Evolutionary conservation across 1,140 invertebrate genomes (phyloP).

Genomic region (Drosophila miranda): DNA sequence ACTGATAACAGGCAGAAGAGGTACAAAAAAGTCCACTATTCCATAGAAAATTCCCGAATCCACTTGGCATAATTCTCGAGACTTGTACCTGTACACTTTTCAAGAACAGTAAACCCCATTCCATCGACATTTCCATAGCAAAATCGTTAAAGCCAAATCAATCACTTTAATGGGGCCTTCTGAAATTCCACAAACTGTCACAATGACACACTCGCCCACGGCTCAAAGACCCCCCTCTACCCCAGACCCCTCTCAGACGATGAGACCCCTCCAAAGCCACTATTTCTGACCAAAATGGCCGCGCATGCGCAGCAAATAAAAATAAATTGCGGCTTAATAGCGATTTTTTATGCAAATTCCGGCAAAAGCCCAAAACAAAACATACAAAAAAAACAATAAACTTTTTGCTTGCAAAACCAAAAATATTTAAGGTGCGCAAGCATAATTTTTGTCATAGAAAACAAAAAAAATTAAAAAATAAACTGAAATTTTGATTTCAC

Average conservation of each 20-base stretch:
- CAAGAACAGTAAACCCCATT: slow-evolving; percentile 16
- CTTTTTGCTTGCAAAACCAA: slow-evolving; percentile 12
- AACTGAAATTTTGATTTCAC: slow-evolving; percentile 62
- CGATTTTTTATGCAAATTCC: slow-evolving; percentile 73
- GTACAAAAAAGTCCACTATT: too few relatives aligned
- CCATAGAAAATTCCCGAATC: too few relatives aligned
- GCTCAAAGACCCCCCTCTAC: not conserved
- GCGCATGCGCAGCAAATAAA: slow-evolving; percentile 75
- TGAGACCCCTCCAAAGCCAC: not conserved
- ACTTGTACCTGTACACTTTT: not conserved
- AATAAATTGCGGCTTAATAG: slow-evolving; percentile 73
- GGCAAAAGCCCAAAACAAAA: slow-evolving; percentile 35
- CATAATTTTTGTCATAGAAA: slow-evolving; percentile 60
- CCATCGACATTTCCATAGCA: slow-evolving; percentile 6
- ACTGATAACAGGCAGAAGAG: too few relatives aligned
- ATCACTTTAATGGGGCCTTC: slow-evolving; percentile 42
- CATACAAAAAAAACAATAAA: slow-evolving; percentile 22
- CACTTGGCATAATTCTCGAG: not conserved
- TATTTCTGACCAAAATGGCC: slow-evolving; percentile 54
- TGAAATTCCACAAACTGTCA: slow-evolving; percentile 45
- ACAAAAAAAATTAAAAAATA: slow-evolving; percentile 28
- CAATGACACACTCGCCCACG: slow-evolving; percentile 6
- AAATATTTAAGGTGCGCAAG: slow-evolving; percentile 62
- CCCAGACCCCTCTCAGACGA: too few relatives aligned
- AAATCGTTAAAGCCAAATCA: slow-evolving; percentile 13